Evolutionary conservation across 35 echinoderm and acorn worm genomes (phyloP).

Genomic region (Patiria miniata): DNA sequence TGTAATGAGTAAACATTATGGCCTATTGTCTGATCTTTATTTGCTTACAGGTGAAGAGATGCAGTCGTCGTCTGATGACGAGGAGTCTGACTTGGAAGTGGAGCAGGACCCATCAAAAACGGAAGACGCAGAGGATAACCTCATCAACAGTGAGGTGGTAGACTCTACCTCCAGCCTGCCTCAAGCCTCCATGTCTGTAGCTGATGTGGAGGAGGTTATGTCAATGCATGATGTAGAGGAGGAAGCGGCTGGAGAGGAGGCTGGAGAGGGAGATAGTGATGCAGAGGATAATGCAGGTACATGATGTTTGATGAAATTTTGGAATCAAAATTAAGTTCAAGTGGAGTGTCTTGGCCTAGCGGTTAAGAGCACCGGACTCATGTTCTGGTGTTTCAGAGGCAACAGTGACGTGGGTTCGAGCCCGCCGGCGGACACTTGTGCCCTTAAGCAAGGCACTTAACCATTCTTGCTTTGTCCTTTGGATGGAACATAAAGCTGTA

Average conservation of each 20-base stretch:
- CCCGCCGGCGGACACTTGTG: no score
- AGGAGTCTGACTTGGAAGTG: conserved; percentile 30
- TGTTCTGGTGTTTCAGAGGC: no score
- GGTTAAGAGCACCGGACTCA: no score
- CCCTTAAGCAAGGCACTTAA: no score
- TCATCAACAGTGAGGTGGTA: conserved; percentile 23
- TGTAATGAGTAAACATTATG: no score
- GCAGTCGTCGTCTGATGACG: conserved; percentile 40
- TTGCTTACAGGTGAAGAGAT: conserved; percentile 36
- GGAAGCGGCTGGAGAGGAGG: conserved; percentile 28
- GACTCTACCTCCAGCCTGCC: conserved; percentile 10
- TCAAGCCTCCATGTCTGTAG: not conserved
- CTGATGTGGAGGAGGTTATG: not conserved
- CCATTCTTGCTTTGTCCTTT: no score
- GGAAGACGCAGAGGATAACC: not conserved
- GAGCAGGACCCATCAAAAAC: not conserved
- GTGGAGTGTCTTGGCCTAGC: no score
- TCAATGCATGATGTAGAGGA: not conserved
- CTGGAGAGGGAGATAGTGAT: conserved; percentile 5
- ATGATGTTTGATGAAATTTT: not conserved
- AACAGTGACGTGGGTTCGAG: no score
- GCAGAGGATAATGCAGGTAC: conserved; percentile 4
- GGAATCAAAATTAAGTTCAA: no score
- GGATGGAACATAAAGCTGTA: no score
- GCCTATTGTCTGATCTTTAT: no score